phyloP scores from a whole-genome alignment of 2,797 vertebrate species.

The Hozukius guyotensis region DNA sequence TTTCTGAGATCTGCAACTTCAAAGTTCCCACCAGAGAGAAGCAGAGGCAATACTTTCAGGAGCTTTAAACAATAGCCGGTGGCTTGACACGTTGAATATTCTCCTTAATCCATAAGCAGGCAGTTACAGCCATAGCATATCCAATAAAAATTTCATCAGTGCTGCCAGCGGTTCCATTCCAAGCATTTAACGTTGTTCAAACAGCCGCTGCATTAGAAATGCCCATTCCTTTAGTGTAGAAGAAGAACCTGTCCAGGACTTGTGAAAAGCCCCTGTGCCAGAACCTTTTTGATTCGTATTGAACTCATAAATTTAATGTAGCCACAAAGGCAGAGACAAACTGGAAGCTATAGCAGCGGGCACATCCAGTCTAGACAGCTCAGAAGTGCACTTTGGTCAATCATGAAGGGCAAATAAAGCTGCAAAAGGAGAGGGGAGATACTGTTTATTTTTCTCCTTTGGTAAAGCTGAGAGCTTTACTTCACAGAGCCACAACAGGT shows the following conservation, averaged over 20 bases:
- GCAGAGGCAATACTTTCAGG: neutral
- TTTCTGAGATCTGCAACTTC: conserved; percentile 27
- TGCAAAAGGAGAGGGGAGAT: neutral
- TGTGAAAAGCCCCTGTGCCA: neutral
- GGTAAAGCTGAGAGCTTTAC: conserved; percentile 11
- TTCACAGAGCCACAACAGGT: conserved; percentile 40
- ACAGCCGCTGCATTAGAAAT: conserved; percentile 13
- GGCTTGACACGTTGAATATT: conserved; percentile 28
- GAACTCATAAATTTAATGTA: neutral
- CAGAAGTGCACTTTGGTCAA: conserved; percentile 21
- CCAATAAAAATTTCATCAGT: conserved; percentile 11
- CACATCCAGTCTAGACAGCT: neutral
- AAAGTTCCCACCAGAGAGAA: conserved; percentile 27
- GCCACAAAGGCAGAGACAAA: conserved; percentile 6
- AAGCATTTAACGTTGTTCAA: conserved; percentile 11
- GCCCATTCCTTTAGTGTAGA: neutral
- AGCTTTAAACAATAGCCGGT: conserved; percentile 50
- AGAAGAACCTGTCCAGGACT: neutral
- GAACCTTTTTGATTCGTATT: neutral
- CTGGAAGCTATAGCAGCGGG: conserved; percentile 16
- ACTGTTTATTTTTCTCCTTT: conserved; percentile 5
- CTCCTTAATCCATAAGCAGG: conserved; percentile 28
- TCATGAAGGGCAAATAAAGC: conserved; percentile 31
- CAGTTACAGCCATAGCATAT: conserved; percentile 4
- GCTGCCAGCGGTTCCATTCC: neutral